Evolutionary conservation across 2,888 invertebrate genomes (phyloP).

Genomic region (Noctua pronuba): DNA sequence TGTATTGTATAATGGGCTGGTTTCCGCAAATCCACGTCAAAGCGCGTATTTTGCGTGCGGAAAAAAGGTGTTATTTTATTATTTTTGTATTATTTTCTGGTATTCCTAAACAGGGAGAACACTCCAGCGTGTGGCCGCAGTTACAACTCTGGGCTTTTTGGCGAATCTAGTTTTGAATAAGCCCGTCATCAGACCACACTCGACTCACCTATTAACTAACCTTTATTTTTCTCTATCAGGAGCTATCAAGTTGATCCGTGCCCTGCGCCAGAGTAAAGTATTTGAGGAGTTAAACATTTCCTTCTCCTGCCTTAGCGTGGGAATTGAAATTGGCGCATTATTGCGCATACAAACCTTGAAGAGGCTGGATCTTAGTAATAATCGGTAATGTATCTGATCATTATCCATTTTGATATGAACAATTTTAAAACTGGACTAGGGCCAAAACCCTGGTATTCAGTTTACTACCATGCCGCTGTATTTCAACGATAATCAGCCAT

Average conservation of each 20-base stretch:
- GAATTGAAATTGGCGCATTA: constrained; percentile 1
- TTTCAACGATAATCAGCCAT: neutral
- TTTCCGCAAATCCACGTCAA: too few species aligned
- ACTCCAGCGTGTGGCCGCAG: neutral
- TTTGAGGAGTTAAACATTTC: constrained; percentile 38
- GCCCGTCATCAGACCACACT: neutral
- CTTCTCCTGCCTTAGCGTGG: constrained; percentile 1
- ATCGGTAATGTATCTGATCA: constrained; percentile 25
- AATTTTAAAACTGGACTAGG: neutral
- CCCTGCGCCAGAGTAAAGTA: constrained; percentile 9
- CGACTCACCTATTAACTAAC: neutral
- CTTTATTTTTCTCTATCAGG: constrained; percentile 10
- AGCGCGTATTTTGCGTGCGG: too few species aligned
- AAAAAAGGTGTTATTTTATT: too few species aligned
- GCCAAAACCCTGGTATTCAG: neutral
- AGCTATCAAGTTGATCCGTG: constrained; percentile 3
- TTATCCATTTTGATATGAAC: neutral
- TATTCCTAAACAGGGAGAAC: neutral
- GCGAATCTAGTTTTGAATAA: neutral
- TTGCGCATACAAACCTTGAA: constrained; percentile 19
- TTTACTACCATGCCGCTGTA: neutral
- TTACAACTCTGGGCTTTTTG: neutral
- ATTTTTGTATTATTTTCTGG: too few species aligned
- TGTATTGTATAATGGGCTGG: too few species aligned
- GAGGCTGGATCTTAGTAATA: constrained; percentile 38